Evolutionary conservation across 2,888 invertebrate genomes (phyloP).

Genomic region (Tanytarsus gracilentus): DNA sequence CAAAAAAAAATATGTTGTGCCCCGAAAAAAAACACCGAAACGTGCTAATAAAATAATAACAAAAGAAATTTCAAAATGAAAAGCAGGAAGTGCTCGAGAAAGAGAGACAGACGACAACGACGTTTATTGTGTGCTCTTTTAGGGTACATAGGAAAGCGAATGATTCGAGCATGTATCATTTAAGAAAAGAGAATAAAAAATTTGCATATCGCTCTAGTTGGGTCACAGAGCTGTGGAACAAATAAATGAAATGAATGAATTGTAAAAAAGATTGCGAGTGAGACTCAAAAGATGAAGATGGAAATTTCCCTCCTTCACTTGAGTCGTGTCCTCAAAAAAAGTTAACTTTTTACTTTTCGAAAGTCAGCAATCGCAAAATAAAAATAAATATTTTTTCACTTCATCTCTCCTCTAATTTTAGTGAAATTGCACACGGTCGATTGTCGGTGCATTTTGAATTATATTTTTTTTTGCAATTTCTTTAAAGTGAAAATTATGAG

Average conservation of each 20-base stretch:
- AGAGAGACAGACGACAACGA: no score
- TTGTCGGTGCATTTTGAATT: neutral
- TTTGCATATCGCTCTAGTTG: constrained; percentile 14
- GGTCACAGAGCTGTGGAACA: neutral
- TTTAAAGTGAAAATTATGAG: constrained; percentile 4
- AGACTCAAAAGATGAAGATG: neutral
- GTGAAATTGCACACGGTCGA: neutral
- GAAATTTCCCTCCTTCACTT: constrained; percentile 4
- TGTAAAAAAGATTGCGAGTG: no score
- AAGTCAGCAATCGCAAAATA: neutral
- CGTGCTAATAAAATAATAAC: no score
- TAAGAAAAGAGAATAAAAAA: constrained; percentile 11
- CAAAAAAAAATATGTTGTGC: neutral
- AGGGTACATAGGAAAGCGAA: no score
- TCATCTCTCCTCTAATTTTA: neutral
- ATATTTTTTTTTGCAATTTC: constrained; percentile 2
- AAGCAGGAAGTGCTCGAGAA: constrained; percentile 27
- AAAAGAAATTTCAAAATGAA: constrained; percentile 1
- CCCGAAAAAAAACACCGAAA: neutral
- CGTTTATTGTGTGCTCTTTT: no score
- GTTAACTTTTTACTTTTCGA: no score
- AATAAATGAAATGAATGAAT: constrained; percentile 1
- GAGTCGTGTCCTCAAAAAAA: constrained; percentile 12
- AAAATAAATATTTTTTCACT: neutral
- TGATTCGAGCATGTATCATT: constrained; percentile 21